Evolutionary conservation across 1,140 invertebrate genomes (phyloP).

Genomic region (Tetramorium simillimum): DNA sequence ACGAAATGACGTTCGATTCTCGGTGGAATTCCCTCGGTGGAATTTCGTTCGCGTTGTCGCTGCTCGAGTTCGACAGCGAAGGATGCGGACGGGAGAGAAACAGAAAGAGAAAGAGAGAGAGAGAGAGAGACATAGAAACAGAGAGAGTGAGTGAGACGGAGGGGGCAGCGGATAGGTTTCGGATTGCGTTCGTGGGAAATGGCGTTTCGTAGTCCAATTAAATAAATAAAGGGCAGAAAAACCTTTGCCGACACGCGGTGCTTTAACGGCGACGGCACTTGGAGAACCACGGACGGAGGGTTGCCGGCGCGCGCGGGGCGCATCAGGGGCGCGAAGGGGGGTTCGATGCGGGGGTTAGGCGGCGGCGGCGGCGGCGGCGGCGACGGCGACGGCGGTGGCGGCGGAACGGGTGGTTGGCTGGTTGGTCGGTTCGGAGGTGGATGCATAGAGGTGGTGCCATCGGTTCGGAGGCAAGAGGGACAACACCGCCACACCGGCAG

Average conservation of each 20-base stretch:
- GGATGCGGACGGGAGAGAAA: not conserved
- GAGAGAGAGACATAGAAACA: not conserved
- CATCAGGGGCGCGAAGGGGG: slow-evolving; percentile 18
- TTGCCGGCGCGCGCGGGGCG: slow-evolving; percentile 28
- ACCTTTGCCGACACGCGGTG: slow-evolving; percentile 66
- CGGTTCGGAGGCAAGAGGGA: slow-evolving; percentile 78
- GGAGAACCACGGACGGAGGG: slow-evolving; percentile 70
- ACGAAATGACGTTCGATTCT: slow-evolving; percentile 39
- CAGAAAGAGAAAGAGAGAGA: not conserved
- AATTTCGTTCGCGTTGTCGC: slow-evolving; percentile 39
- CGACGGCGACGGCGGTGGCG: slow-evolving; percentile 49
- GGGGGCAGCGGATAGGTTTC: not conserved
- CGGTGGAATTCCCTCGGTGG: slow-evolving; percentile 24
- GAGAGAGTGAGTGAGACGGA: not conserved
- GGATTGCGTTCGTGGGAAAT: slow-evolving; percentile 57
- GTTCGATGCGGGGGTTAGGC: slow-evolving; percentile 60
- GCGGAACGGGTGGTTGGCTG: slow-evolving; percentile 63
- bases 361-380: slow-evolving; percentile 39
- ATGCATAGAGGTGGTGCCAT: slow-evolving; percentile 78
- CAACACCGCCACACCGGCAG: slow-evolving; percentile 78
- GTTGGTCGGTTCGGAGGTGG: slow-evolving; percentile 73
- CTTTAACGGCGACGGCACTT: slow-evolving; percentile 73
- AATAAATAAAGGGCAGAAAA: slow-evolving; percentile 64
- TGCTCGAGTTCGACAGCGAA: slow-evolving; percentile 11
- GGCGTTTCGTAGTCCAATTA: slow-evolving; percentile 57